These are phyloP conservation scores for Orbicella faveolata DNA, from an alignment of 64 coral and sea anemone species.

Conservation along the genomic window DNA sequence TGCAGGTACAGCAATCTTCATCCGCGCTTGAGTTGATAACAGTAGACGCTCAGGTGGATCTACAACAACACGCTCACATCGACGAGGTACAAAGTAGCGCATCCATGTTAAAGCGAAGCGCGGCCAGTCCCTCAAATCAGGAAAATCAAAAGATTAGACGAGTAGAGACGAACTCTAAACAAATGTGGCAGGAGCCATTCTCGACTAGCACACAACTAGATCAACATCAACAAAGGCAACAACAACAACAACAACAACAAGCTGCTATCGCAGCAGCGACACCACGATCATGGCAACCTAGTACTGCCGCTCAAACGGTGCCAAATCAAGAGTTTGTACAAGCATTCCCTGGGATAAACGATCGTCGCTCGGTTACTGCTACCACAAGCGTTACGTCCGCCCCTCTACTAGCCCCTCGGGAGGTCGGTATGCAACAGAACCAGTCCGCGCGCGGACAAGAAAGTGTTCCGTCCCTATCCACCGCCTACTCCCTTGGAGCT, in stretches of 20 bases:
- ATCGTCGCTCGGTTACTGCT: not conserved
- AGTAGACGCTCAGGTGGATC: not conserved
- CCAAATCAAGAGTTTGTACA: constrained; percentile 15
- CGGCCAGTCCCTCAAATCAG: not conserved
- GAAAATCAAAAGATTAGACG: constrained; percentile 3
- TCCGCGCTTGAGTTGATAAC: constrained; percentile 1
- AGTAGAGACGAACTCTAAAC: not conserved
- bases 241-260: constrained; percentile 19
- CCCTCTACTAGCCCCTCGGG: not conserved
- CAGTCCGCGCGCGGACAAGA: constrained; percentile 4
- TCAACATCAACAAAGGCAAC: not conserved
- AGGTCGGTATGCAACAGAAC: not conserved
- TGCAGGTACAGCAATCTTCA: not conserved
- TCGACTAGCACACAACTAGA: not conserved
- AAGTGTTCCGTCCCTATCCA: not conserved
- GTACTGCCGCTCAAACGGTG: not conserved
- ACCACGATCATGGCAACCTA: not conserved
- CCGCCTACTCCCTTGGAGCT: not conserved
- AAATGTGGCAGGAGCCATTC: constrained; percentile 4
- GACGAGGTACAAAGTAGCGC: constrained; percentile 5
- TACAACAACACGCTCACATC: constrained; percentile 14
- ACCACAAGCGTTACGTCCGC: not conserved
- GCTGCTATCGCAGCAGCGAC: not conserved
- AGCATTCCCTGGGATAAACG: not conserved
- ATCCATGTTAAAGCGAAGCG: not conserved